A percentile compares a stretch with the other conserved stretches of the same genome.
Conservation (phyloP, 2,797 vertebrate species). For the Ambastaia sidthimunki region DNA sequence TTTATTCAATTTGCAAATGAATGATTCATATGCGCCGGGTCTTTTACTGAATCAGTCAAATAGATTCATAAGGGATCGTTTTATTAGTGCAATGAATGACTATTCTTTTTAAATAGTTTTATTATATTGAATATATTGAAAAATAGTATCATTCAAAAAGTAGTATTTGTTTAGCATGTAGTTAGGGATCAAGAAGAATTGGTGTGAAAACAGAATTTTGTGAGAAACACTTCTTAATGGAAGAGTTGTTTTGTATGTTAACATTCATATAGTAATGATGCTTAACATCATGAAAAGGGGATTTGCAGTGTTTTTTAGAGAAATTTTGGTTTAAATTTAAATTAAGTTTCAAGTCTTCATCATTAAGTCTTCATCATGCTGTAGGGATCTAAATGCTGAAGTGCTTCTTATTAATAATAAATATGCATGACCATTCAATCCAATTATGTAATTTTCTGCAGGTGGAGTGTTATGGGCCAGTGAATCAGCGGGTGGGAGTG, state of each 20-base stretch:
- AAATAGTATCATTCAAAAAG: no score
- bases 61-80: no score
- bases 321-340: no score
- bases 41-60: no score
- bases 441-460: constrained; percentile 56
- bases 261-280: not conserved
- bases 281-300: not conserved
- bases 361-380: not conserved
- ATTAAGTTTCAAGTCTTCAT: no score
- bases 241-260: not conserved
- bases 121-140: no score
- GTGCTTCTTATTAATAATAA: no score
- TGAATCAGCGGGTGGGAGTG: constrained; percentile 77
- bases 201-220: not conserved
- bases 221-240: not conserved
- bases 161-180: not conserved
- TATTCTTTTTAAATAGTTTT: not conserved
- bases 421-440: constrained; percentile 7
- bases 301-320: not conserved
- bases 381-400: not conserved
- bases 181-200: not conserved
- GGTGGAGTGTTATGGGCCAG: constrained; percentile 70
- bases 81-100: no score
- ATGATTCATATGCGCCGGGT: no score
- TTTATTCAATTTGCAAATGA: no score